Evolutionary conservation across 2,888 invertebrate species (phyloP), one percentile per base, ranked within the genome.

Genomic region (Acleris holmiana): DNA sequence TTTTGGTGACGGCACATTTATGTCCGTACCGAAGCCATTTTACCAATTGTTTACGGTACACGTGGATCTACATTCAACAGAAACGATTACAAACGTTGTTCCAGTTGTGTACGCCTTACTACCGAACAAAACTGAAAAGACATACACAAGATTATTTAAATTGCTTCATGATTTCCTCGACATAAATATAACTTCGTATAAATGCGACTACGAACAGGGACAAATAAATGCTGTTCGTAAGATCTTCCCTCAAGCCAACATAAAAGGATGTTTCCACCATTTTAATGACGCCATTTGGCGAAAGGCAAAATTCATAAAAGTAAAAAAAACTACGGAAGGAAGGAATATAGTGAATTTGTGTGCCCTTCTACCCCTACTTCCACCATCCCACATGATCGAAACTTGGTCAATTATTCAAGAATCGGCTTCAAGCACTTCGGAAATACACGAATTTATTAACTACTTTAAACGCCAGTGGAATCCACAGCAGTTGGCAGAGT

Each of bases 1-100:
- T 44, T 54, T 23, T 54, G 54, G 54, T 23, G 44, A 54, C 54
- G 23, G 23, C 41, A 44, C 17, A 23, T 23, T 54, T 8, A 44
- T 41, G 41, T 41, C 15, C 41, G 23, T 41, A 21, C 41, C 54
- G 41, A 21, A 19, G n/a, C 41, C 41, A 21, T 41, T 41, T 17
- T 23, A 40, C 19, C 40, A 41, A n/a, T 23, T 54, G 41, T 40
- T 40, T 53, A 53, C 19, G 40, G 40, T 53, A 53, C 35, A 53
- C 40, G 40, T 53, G 13, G 53, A 53, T 53, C 53, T 41, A 19
- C 40, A 21, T 41, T 41, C 41, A 21, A 54, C 41, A 40, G 41
- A 54, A 40, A 54, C 54, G 40, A 40, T 1, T 40, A 40, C 40
- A 40, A 40, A 40, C 40, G 40, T 40, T 40, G 40, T 40, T 40